phyloP scores from a whole-genome alignment of 2,888 invertebrate genomes.

The Erebia aethiops region DNA sequence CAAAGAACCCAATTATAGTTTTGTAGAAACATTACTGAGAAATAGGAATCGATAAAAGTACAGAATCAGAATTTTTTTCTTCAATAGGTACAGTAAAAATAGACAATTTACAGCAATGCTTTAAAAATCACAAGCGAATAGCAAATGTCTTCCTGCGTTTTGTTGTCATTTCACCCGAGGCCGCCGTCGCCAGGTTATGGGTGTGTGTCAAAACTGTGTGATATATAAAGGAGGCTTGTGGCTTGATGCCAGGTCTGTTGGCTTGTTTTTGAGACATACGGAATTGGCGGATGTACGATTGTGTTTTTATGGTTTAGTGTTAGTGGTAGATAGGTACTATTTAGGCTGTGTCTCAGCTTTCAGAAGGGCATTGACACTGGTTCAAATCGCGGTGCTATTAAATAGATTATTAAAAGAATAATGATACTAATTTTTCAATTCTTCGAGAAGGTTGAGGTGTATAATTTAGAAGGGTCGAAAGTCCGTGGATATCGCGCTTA shows the following conservation, averaged over 20 bases:
- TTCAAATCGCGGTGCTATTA: too few species aligned
- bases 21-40: too few species aligned
- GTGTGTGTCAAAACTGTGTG: constrained; percentile 72
- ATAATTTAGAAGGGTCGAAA: too few species aligned
- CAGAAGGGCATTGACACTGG: too few species aligned
- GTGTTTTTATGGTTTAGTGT: not conserved
- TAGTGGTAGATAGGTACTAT: too few species aligned
- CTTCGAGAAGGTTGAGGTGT: too few species aligned
- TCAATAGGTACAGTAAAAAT: not conserved
- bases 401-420: too few species aligned
- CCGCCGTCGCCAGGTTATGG: constrained; percentile 57
- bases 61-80: not conserved
- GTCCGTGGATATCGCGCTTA: too few species aligned
- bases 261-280: constrained; percentile 51
- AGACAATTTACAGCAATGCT: constrained; percentile 3
- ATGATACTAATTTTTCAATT: too few species aligned
- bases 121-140: constrained; percentile 8
- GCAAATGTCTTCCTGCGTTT: constrained; percentile 20
- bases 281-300: not conserved
- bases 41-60: too few species aligned
- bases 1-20: too few species aligned
- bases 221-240: constrained; percentile 72
- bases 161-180: constrained; percentile 51
- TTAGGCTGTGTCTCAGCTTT: too few species aligned
- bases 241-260: constrained; percentile 70